Conservation (phyloP, 2,797 vertebrate species). For the Leptodactylus fallax region DNA sequence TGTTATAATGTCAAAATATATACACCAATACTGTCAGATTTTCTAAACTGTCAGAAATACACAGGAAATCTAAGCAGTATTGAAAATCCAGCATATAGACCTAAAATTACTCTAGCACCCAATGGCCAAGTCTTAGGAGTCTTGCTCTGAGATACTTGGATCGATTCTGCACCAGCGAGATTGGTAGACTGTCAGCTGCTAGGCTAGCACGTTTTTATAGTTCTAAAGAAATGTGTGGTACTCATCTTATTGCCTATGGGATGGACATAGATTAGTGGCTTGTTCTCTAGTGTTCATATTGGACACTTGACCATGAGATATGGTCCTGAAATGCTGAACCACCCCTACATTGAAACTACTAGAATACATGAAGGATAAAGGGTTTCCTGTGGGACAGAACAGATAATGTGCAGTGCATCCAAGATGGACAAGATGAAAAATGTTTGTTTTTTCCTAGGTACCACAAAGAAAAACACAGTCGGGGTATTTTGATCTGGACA, state of each 20-base stretch:
- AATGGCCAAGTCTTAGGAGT: background rate
- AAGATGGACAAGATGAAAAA: constrained; percentile 31
- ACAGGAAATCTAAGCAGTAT: background rate
- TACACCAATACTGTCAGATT: too few relatives aligned
- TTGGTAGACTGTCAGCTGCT: background rate
- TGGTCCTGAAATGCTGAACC: too few relatives aligned
- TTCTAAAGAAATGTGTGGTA: background rate
- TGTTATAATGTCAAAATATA: too few relatives aligned
- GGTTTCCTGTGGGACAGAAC: too few relatives aligned
- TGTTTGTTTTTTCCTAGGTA: constrained; percentile 80
- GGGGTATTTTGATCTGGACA: constrained; percentile 97
- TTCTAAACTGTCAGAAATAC: background rate
- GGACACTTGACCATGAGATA: background rate
- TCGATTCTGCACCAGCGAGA: background rate
- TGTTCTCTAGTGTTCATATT: too few relatives aligned
- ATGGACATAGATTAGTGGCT: too few relatives aligned
- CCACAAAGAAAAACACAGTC: constrained; percentile 95
- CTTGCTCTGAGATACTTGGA: background rate
- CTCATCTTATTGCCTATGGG: background rate
- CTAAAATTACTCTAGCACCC: background rate
- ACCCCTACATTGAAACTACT: too few relatives aligned
- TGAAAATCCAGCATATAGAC: background rate
- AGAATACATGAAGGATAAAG: too few relatives aligned
- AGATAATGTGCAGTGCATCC: background rate
- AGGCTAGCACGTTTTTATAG: background rate